Evolutionary conservation across 2,888 invertebrate species (phyloP).

Genomic region (Smittia aterrima): DNA sequence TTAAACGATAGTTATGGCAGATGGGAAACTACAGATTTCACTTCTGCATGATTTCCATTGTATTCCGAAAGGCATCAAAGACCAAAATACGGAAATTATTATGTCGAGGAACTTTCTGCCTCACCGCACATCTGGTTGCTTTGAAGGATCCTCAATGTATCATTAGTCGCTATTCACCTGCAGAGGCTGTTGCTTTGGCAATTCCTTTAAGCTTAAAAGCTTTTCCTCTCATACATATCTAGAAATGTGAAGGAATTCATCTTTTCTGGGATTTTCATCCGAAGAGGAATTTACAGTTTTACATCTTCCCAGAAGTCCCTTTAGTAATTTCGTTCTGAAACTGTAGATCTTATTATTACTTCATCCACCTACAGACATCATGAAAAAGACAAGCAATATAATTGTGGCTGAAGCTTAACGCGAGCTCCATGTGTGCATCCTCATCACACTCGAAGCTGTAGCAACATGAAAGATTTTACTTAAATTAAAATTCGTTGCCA

Average conservation of each 20-base stretch:
- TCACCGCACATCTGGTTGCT: neutral
- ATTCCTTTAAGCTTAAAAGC: conserved; percentile 12
- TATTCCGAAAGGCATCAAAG: neutral
- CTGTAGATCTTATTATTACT: too few relatives aligned
- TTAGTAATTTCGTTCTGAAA: too few relatives aligned
- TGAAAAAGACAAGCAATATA: conserved; percentile 24
- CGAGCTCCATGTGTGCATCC: neutral
- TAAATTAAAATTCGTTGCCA: conserved; percentile 25
- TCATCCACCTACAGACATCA: too few relatives aligned
- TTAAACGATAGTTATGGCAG: conserved; percentile 17
- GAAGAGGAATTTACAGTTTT: too few relatives aligned
- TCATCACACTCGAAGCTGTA: neutral
- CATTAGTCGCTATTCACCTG: conserved; percentile 5
- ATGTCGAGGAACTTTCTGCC: neutral
- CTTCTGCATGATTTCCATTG: neutral
- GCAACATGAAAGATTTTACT: neutral
- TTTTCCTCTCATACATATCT: neutral
- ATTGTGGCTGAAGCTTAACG: neutral
- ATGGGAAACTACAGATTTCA: conserved; percentile 7
- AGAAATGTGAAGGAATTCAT: neutral
- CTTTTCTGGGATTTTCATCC: neutral
- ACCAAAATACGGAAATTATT: neutral
- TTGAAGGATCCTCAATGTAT: neutral
- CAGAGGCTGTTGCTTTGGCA: neutral
- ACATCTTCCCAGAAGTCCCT: too few relatives aligned